Evolutionary conservation across 2,113 vertebrate species (phyloP), one percentile per base, ranked within the genome.

Genomic region (Antigone vipio): DNA sequence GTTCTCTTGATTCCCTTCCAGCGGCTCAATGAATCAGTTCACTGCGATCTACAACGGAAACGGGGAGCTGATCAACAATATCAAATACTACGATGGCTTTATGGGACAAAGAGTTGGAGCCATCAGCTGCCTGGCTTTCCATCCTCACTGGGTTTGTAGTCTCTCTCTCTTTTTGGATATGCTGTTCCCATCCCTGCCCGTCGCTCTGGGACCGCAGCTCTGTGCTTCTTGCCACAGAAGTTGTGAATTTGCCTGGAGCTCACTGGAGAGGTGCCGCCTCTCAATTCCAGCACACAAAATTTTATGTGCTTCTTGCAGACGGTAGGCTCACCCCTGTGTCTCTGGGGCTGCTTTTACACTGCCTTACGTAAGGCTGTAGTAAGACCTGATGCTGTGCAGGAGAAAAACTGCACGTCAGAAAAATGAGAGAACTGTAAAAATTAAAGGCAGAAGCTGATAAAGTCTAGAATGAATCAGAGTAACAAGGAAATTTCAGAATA

Each of bases 11-110:
- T 75, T 72, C 76, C n/a, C 62, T 81, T 88, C 5, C 98, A 99
- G 99, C 21, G 99, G 99, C 91, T 99, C 99, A 8, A 99, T 99
- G 99, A 99, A 99, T 95, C 99, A 99, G 98, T 99, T 99, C 98
- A 99, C 99, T 4, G 99, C 99, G 0, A 98, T 99, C 93, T 99
- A 99, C 98, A 99, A 98, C 0, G 97, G 98, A 1, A 99, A 96
- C 4, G 99, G 99, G 5, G 99, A 99, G 63, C 98, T 99, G 75
- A 99, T 99, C 98, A 99, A 99, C 98, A 99, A 99, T 92, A 99
- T 99, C 95, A 99, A 99, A 62, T 99, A 99, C 98, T 99, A 99
- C 2, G 99, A 99, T 12, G 99, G 99, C 38, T 99, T 99, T 96
- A 99, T 99, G 99, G 99, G 99, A 19, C 99, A 99, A 27, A 98